Percentiles rank a stretch among this genome's conserved stretches.
Conservation (phyloP, 2,113 vertebrate species). For the Oncorhynchus nerka region DNA sequence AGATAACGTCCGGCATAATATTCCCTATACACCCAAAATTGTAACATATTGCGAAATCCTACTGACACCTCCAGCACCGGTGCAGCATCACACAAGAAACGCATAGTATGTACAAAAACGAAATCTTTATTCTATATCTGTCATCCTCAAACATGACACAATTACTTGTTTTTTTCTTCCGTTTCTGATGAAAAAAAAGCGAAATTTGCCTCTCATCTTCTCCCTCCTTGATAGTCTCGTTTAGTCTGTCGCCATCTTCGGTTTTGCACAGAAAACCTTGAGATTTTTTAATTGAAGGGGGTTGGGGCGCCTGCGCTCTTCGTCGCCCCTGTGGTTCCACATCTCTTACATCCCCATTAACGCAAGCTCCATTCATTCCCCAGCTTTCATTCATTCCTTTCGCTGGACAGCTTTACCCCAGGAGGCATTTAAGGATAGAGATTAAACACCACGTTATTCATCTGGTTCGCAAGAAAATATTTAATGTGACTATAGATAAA, state of each 20-base stretch:
- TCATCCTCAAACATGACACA: constrained; percentile 24
- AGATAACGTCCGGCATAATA: constrained; percentile 30
- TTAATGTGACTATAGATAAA: neutral
- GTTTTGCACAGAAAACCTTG: constrained; percentile 77
- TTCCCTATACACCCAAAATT: constrained; percentile 34
- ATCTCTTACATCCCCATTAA: constrained; percentile 22
- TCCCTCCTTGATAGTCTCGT: constrained; percentile 58
- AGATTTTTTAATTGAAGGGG: constrained; percentile 64
- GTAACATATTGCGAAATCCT: constrained; percentile 36
- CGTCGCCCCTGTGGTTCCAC: constrained; percentile 52
- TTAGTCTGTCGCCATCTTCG: constrained; percentile 82
- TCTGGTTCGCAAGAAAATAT: neutral
- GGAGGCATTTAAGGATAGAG: neutral
- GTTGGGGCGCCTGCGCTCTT: constrained; percentile 60
- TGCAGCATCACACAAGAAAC: constrained; percentile 38
- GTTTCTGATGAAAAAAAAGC: constrained; percentile 54
- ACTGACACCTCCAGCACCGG: constrained; percentile 29
- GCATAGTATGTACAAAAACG: constrained; percentile 22
- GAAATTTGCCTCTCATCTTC: constrained; percentile 55
- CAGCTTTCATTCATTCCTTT: constrained; percentile 45
- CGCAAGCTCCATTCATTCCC: constrained; percentile 42
- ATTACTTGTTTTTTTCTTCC: constrained; percentile 59
- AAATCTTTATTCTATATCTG: constrained; percentile 28
- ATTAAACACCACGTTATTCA: neutral
- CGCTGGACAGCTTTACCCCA: neutral